These are phyloP conservation scores for Poecilia gillii DNA, from an alignment of 2,797 vertebrate genomes.

Conservation along the genomic window DNA sequence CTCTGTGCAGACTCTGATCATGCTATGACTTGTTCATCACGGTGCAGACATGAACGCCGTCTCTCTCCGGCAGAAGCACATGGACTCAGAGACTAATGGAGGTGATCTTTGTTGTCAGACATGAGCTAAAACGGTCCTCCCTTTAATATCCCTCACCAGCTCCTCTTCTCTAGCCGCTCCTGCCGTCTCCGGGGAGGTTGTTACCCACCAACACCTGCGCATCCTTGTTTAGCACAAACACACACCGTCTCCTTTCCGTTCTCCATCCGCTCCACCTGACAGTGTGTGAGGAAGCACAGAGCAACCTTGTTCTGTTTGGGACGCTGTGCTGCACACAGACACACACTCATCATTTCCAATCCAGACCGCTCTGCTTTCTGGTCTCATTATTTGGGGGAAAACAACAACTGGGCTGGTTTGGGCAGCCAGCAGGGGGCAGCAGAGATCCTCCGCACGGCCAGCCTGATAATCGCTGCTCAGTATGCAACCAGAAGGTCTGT, in stretches of 20 bases:
- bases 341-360: slow-evolving; percentile 8
- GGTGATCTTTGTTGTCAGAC: slow-evolving; percentile 60
- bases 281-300: slow-evolving; percentile 44
- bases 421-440: slow-evolving; percentile 63
- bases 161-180: slow-evolving; percentile 35
- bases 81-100: slow-evolving; percentile 42
- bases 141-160: slow-evolving; percentile 53
- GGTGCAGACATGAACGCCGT: slow-evolving; percentile 2
- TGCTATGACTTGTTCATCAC: not conserved
- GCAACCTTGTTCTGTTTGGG: slow-evolving; percentile 52
- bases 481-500: slow-evolving; percentile 41
- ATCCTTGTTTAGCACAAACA: slow-evolving; percentile 41
- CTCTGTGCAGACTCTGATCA: not conserved
- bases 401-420: not conserved
- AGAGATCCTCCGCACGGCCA: slow-evolving; percentile 46
- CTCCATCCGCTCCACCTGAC: slow-evolving; percentile 48
- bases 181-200: slow-evolving; percentile 63
- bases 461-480: slow-evolving; percentile 18
- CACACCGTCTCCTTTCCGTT: slow-evolving; percentile 37
- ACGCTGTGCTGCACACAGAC: slow-evolving; percentile 17
- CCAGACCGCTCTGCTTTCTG: slow-evolving; percentile 20
- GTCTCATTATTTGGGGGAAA: slow-evolving; percentile 8
- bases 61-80: not conserved
- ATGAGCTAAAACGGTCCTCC: slow-evolving; percentile 61
- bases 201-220: slow-evolving; percentile 73